Evolutionary conservation across 2,888 invertebrate species (phyloP).

Genomic region (Stratiomys singularior): DNA sequence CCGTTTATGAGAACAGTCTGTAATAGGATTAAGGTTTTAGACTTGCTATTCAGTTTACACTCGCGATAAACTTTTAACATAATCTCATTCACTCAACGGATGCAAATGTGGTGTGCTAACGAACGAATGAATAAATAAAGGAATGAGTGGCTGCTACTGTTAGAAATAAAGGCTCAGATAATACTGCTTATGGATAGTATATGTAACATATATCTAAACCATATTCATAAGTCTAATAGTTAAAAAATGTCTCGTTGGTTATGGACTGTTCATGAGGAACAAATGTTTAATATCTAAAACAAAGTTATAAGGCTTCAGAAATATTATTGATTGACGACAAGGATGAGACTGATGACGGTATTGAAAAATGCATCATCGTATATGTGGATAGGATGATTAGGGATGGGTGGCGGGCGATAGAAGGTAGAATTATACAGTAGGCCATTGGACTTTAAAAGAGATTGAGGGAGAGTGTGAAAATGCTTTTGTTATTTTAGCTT

Average conservation of each 20-base stretch:
- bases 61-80: constrained; percentile 43
- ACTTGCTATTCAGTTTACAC: constrained; percentile 43
- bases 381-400: too few relatives aligned
- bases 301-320: constrained; percentile 5
- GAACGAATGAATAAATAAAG: too few relatives aligned
- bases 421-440: not conserved
- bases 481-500: not conserved
- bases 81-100: constrained; percentile 21
- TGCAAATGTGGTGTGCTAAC: constrained; percentile 7
- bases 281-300: not conserved
- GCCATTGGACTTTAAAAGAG: not conserved
- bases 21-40: constrained; percentile 42
- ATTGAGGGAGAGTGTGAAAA: not conserved
- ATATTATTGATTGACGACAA: not conserved
- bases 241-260: too few relatives aligned
- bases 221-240: too few relatives aligned
- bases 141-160: too few relatives aligned
- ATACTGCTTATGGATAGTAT: too few relatives aligned
- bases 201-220: too few relatives aligned
- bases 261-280: not conserved
- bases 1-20: constrained; percentile 1
- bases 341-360: not conserved
- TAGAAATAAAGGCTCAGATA: too few relatives aligned
- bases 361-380: too few relatives aligned
- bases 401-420: not conserved